phyloP scores from a whole-genome alignment of 92 coral and sea anemone species.

The Epizoanthus ramosus region DNA sequence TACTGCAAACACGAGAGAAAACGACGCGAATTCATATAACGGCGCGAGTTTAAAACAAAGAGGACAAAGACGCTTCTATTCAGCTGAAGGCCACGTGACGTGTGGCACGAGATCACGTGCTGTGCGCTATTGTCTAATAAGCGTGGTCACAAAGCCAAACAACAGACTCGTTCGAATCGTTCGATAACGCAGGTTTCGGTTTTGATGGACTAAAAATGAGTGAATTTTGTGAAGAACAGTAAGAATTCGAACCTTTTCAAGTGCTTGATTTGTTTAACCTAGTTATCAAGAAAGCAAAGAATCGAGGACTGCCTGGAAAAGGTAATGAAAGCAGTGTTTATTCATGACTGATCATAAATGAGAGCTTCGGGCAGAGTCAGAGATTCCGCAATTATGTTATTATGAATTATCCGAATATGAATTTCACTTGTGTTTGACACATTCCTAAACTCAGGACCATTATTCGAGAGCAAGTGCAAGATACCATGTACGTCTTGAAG shows the following conservation, averaged over 20 bases:
- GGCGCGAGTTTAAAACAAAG: background rate
- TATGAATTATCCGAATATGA: too few relatives aligned
- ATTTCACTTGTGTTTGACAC: too few relatives aligned
- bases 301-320: conserved; percentile 28
- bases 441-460: too few relatives aligned
- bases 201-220: conserved; percentile 4
- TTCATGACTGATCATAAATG: too few relatives aligned
- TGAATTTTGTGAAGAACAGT: conserved; percentile 21
- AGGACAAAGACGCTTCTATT: background rate
- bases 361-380: too few relatives aligned
- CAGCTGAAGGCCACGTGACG: conserved; percentile 11
- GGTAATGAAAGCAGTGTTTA: conserved; percentile 17
- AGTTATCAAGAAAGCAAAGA: conserved; percentile 26
- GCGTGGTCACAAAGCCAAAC: conserved; percentile 21
- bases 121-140: conserved; percentile 8
- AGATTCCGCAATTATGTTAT: too few relatives aligned
- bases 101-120: conserved; percentile 9
- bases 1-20: background rate
- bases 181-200: background rate
- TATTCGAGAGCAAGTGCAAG: too few relatives aligned
- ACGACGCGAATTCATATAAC: background rate
- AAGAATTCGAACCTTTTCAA: conserved; percentile 16
- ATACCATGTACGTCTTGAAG: too few relatives aligned
- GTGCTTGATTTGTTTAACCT: conserved; percentile 28
- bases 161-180: conserved; percentile 17